Percentiles rank a stretch among this genome's conserved stretches.
phyloP scores from a whole-genome alignment of 2,113 vertebrate species.

The Amia ocellicauda region DNA sequence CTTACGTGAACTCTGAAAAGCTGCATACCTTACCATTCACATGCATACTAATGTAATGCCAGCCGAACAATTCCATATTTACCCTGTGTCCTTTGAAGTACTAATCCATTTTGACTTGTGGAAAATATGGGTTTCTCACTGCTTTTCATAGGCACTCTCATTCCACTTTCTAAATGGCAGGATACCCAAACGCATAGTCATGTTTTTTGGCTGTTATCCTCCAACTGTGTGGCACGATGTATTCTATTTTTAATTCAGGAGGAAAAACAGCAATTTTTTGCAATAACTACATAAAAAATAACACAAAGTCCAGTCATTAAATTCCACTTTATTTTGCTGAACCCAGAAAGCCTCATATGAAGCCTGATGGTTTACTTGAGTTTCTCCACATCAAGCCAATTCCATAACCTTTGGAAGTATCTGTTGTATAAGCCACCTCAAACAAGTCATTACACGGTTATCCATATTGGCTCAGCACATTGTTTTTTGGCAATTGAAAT shows the following conservation, averaged over 20 bases:
- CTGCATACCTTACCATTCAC: slow-evolving; percentile 21
- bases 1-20: slow-evolving; percentile 17
- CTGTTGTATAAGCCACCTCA: slow-evolving; percentile 19
- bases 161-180: slow-evolving; percentile 23
- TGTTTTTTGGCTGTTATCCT: slow-evolving; percentile 36
- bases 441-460: slow-evolving; percentile 23
- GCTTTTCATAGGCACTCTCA: slow-evolving; percentile 24
- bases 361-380: slow-evolving; percentile 19
- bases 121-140: slow-evolving; percentile 13
- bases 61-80: too few species aligned
- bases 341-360: slow-evolving; percentile 16
- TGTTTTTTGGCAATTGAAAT: slow-evolving; percentile 22
- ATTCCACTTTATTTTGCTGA: slow-evolving; percentile 10
- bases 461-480: slow-evolving; percentile 20
- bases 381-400: slow-evolving; percentile 4
- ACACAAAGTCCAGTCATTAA: slow-evolving; percentile 25
- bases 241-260: slow-evolving; percentile 5
- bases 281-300: slow-evolving; percentile 16
- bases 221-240: slow-evolving; percentile 10
- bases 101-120: slow-evolving; percentile 22
- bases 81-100: slow-evolving; percentile 36
- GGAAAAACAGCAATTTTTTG: slow-evolving; percentile 24
- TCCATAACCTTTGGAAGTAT: slow-evolving; percentile 28
- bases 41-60: too few species aligned
- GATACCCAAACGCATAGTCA: background rate